Percentiles rank a stretch among this genome's conserved stretches.
Conservation (phyloP, 1,140 invertebrate genomes). For the Elymnias hypermnestra region DNA sequence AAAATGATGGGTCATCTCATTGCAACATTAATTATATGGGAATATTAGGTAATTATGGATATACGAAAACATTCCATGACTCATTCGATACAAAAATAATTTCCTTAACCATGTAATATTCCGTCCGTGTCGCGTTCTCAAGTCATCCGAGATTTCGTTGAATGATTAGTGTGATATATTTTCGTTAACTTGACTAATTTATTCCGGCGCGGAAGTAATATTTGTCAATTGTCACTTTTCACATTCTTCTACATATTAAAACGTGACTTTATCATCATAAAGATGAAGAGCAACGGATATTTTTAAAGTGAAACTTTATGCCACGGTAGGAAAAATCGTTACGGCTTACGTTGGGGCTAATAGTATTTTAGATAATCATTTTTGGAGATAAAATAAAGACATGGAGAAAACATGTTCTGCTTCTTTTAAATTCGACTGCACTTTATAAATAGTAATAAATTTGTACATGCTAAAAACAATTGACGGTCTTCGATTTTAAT, state of each 20-base stretch:
- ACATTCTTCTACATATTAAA: constrained; percentile 1
- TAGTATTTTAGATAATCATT: no score
- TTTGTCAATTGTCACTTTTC: constrained; percentile 3
- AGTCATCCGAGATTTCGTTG: no score
- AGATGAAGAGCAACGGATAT: background rate
- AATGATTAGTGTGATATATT: constrained; percentile 4
- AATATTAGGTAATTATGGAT: background rate
- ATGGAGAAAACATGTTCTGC: no score
- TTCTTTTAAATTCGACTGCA: no score
- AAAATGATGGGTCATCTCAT: background rate
- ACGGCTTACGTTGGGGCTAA: no score
- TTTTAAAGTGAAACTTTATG: background rate
- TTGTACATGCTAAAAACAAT: no score
- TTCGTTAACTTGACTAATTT: constrained; percentile 2
- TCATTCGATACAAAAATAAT: constrained; percentile 14
- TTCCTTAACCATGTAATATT: constrained; percentile 6
- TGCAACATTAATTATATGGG: background rate
- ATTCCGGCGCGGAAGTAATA: background rate
- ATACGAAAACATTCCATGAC: constrained; percentile 11
- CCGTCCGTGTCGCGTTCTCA: constrained; percentile 3
- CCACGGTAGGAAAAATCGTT: no score
- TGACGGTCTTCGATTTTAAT: no score
- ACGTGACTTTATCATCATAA: constrained; percentile 3
- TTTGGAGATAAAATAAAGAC: no score
- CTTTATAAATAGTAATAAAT: no score